Base-by-base conservation (phyloP, 2,113 vertebrate genomes). In the Tragelaphus scriptus region DNA sequence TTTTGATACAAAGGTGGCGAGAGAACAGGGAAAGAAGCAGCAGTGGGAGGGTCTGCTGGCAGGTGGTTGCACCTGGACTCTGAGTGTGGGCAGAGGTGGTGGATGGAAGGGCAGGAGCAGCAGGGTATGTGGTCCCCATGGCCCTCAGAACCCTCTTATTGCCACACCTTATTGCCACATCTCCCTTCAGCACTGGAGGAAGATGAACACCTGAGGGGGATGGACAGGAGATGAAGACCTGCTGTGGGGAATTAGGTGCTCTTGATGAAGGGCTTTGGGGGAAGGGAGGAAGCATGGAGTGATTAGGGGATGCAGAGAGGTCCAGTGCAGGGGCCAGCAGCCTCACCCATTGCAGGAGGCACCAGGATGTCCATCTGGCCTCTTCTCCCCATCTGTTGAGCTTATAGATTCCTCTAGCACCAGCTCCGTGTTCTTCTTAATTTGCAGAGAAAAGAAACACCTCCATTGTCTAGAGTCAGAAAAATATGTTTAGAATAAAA, bases 71-170 rank as follows among this genome's bases (percentile, higher is more conserved):
- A 16, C 47, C 55, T 21, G 68, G 51, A 10, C 51, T 7, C 23
- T 3, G 49, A 30, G 51, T 16, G 2, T 0, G 2, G 40, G 59
- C 7, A 9, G 16, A 81, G 65, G 21, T 7, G 9, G 26, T 0
- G 2, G 44, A 49, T 28, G 11, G 51, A 61, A 28, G 61, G 16
- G 23, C 23, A 40, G 68, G 17, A 53, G 30, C 17, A 1, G 16
- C 49, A 2, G 17, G 79, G 79, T 3, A 13, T 30, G 2, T n/a
- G 79, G 49, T 53, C 30, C 40, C 2, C 5, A 21, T 81, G 49
- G 3, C 23, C n/a, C 0, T 0, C 19, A 2, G 40, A 26, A 25
- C 44, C 26, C 32, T 49, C 23, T 13, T 12, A 40, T 32, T 36
- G 36, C 25, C 40, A 32, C 13, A 40, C 3, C 16, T 63, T 12